Base-by-base conservation (phyloP, 1,140 invertebrate species). In the Paramacrobiotus metropolitanus region DNA sequence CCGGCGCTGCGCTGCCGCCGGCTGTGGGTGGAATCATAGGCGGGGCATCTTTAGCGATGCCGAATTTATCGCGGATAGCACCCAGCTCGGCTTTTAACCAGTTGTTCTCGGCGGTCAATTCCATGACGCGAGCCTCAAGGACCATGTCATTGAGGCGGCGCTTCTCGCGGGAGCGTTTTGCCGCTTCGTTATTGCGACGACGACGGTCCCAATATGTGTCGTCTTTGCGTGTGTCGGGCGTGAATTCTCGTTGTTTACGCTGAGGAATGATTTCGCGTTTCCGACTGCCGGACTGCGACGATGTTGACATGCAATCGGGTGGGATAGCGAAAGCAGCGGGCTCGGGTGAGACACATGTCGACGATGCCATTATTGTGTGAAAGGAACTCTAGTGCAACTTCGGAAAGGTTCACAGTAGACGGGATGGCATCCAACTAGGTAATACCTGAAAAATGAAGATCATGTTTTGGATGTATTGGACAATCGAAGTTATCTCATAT, bases 171-270 rank as follows among this genome's bases (percentile, higher is more conserved):
- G 89, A 94, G 2, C 90, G 75, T 70, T 92, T 89, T 29, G 89
- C 92, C 0, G 92, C 87, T 72, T 95, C 91, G 73, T 97, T 97
- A 74, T 96, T 96, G 30, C 90, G 80, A 44, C 89, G 77, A 44
- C 92, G 78, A 30, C 91, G 78, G 72, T 95, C 90, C 92, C 92
- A 97, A 73, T 97, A 96, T 66, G 84, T 87, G 66, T 93, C 87
- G 68, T 97, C 91, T 71, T 96, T 97, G 69, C 91, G 92, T 71
- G 83, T 89, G 68, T 95, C 91, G 0, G 91, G 91, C 60, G 93
- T 94, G 72, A 95, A 95, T 70, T 94, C 90, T 1, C 91, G 78
- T 70, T 93, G 88, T 69, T 94, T 94, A 61, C 91, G 65, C 3
- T 64, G 60, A 2, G 69, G 68, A 31, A 70, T 69, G 44, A 68